Evolutionary conservation across 2,888 invertebrate genomes (phyloP).

Genomic region (Nineta flava): DNA sequence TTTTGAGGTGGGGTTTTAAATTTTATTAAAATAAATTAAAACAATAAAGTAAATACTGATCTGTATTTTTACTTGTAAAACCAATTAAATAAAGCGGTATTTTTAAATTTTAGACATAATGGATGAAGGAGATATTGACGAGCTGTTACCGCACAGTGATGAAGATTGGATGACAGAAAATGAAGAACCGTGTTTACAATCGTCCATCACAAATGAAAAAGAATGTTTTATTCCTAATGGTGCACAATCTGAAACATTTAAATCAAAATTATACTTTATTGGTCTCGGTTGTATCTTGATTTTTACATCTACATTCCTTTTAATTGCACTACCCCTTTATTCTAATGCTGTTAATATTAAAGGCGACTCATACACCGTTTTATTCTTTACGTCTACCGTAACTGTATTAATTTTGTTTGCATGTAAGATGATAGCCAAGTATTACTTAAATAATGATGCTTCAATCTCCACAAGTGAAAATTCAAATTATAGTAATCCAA

Average conservation of each 20-base stretch:
- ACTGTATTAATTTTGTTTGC: slow-evolving; percentile 19
- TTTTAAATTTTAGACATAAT: slow-evolving; percentile 4
- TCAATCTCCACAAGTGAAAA: slow-evolving; percentile 15
- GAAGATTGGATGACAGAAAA: slow-evolving; percentile 25
- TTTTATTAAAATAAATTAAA: no score
- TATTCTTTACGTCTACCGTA: slow-evolving; percentile 20
- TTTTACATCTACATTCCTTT: slow-evolving; percentile 30
- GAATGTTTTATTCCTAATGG: slow-evolving; percentile 16
- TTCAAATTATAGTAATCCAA: slow-evolving; percentile 21
- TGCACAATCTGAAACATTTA: slow-evolving; percentile 18
- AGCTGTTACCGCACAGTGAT: slow-evolving; percentile 23
- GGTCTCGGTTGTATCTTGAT: slow-evolving; percentile 28
- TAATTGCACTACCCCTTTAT: slow-evolving; percentile 36
- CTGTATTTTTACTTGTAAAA: no score
- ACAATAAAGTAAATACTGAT: no score
- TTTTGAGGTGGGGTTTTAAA: no score
- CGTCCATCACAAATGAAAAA: slow-evolving; percentile 15
- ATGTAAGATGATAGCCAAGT: no score
- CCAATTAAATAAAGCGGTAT: no score
- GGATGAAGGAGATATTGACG: slow-evolving; percentile 25
- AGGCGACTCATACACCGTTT: slow-evolving; percentile 23
- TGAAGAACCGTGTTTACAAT: slow-evolving; percentile 22
- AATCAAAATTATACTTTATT: slow-evolving; percentile 29
- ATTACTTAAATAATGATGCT: slow-evolving; percentile 10
- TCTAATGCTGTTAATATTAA: slow-evolving; percentile 24